phyloP scores from a whole-genome alignment of 1,140 invertebrate species.

The Zaprionus camerounensis region DNA sequence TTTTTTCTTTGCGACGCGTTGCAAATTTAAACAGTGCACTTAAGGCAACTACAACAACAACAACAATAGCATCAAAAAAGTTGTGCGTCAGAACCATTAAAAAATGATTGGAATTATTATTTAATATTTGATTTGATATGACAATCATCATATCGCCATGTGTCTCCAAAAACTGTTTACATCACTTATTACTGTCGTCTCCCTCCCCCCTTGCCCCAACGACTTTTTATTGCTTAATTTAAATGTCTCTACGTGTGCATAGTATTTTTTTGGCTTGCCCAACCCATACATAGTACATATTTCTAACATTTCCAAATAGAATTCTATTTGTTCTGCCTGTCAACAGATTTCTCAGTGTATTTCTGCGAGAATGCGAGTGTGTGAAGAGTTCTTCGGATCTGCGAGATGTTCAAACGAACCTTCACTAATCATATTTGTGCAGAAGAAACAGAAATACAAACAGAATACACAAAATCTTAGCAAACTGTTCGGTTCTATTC shows the following conservation, averaged over 20 bases:
- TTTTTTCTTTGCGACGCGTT: conserved; percentile 46
- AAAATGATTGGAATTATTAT: conserved; percentile 23
- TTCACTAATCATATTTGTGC: background rate
- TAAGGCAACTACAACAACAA: conserved; percentile 20
- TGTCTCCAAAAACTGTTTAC: conserved; percentile 23
- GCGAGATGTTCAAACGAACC: background rate
- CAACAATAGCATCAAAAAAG: background rate
- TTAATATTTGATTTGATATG: conserved; percentile 12
- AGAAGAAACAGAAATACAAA: conserved; percentile 1
- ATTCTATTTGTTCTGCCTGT: conserved; percentile 2
- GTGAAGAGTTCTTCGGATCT: background rate
- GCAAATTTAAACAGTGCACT: conserved; percentile 65
- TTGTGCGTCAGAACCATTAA: conserved; percentile 60
- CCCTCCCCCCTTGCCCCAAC: background rate
- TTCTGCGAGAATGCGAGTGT: background rate
- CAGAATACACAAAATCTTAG: conserved; percentile 3
- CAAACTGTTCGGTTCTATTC: conserved; percentile 3
- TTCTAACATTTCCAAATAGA: background rate
- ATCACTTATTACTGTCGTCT: conserved; percentile 2
- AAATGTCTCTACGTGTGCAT: conserved; percentile 29
- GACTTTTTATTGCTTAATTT: conserved; percentile 19
- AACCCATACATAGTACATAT: background rate
- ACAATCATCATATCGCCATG: background rate
- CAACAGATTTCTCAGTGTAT: background rate
- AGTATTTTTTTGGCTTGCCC: background rate